These are phyloP conservation scores for Cephalopterus ornatus DNA, from an alignment of 2,113 vertebrate species.

Conservation along the genomic window DNA sequence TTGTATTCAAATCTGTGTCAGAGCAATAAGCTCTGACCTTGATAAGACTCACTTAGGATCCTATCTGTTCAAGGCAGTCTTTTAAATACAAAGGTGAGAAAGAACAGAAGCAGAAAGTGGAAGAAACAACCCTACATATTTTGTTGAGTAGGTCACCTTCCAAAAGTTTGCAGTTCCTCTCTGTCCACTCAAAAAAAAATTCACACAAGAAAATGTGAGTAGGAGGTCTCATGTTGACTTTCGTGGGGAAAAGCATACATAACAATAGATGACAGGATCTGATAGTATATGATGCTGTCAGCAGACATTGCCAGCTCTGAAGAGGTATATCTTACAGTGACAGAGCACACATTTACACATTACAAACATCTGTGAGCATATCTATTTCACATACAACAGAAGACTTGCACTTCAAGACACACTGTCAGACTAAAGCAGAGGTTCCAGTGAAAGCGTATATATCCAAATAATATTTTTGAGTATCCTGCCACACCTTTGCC, in stretches of 20 bases:
- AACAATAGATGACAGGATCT: neutral
- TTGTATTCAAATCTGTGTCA: neutral
- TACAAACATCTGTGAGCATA: neutral
- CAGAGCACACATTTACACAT: neutral
- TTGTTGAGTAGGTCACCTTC: neutral
- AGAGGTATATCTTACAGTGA: neutral
- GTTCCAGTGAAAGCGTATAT: neutral
- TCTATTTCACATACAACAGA: neutral
- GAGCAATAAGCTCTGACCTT: slow-evolving; percentile 1
- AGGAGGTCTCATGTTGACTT: neutral
- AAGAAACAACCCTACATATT: neutral
- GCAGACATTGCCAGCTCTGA: neutral
- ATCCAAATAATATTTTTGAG: neutral
- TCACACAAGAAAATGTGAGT: neutral
- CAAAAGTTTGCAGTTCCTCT: neutral
- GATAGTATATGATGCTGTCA: neutral
- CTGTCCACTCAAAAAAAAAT: too few species aligned
- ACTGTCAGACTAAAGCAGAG: neutral
- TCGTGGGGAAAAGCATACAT: accelerated
- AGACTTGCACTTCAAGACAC: neutral
- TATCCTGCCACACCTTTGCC: neutral
- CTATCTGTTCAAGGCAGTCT: slow-evolving; percentile 26
- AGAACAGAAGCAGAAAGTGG: slow-evolving; percentile 48
- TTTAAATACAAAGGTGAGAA: slow-evolving; percentile 51
- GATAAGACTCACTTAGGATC: slow-evolving; percentile 44